phyloP scores from a whole-genome alignment of 2,797 vertebrate genomes.

The Leptoclinus maculatus region DNA sequence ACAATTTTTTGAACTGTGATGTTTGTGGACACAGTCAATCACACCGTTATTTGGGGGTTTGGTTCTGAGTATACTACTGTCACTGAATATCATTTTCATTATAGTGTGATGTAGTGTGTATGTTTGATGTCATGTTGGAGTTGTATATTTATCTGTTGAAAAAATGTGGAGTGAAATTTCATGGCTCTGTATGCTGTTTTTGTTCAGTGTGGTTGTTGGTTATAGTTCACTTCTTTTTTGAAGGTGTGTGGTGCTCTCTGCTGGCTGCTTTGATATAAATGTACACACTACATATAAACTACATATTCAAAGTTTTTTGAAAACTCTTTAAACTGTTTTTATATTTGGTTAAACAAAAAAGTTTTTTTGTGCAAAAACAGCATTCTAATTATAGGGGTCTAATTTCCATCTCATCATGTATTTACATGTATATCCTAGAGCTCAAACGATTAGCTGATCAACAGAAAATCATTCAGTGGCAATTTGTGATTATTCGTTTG shows the following conservation, averaged over 20 bases:
- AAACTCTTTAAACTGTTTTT: not conserved
- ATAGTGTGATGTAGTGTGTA: constrained; percentile 77
- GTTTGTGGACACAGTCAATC: constrained; percentile 78
- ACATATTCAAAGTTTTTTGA: not conserved
- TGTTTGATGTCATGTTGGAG: constrained; percentile 82
- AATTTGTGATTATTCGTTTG: not conserved
- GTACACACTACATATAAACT: not conserved
- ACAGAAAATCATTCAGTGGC: not conserved
- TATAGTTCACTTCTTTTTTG: not conserved
- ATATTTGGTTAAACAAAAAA: not conserved
- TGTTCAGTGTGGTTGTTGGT: not conserved
- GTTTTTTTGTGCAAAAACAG: not conserved
- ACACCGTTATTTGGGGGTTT: constrained; percentile 72
- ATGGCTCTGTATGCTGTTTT: constrained; percentile 34
- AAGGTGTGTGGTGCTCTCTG: constrained; percentile 69
- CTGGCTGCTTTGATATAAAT: constrained; percentile 53
- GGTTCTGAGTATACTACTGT: constrained; percentile 88
- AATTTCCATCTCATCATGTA: not conserved
- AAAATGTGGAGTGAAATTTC: constrained; percentile 82
- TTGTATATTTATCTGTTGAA: constrained; percentile 87
- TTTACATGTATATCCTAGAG: not conserved
- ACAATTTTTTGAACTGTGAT: constrained; percentile 81
- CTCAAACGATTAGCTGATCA: not conserved
- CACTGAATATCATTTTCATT: constrained; percentile 85
- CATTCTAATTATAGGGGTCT: not conserved